These are phyloP conservation scores for Mesoclemmys tuberculata DNA, from an alignment of 2,113 vertebrate species.

Conservation along the genomic window DNA sequence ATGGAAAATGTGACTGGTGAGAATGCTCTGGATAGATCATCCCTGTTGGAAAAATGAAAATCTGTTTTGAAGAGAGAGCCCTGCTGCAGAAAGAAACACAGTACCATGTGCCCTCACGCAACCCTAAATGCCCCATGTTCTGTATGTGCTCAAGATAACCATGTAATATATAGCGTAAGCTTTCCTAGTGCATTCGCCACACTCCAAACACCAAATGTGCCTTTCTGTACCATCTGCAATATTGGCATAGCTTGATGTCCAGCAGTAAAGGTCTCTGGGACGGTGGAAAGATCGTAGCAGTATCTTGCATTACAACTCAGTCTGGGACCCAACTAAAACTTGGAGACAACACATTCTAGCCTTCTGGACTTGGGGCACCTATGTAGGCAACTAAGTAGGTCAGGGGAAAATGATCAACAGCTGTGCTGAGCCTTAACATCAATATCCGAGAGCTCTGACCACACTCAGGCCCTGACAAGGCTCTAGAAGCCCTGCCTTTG, in stretches of 20 bases:
- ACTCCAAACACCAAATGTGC: accelerated
- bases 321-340: neutral
- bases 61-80: neutral
- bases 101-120: neutral
- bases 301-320: accelerated
- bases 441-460: neutral
- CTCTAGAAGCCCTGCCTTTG: neutral
- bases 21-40: neutral
- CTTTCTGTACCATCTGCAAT: neutral
- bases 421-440: neutral
- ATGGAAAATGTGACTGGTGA: neutral
- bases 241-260: accelerated
- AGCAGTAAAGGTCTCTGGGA: neutral
- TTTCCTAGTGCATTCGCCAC: neutral
- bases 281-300: accelerated
- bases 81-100: neutral
- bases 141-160: neutral
- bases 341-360: neutral
- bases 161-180: neutral
- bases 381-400: neutral
- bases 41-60: accelerated
- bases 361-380: neutral
- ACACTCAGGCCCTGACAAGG: neutral
- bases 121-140: too few species aligned
- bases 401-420: neutral